Conservation (phyloP, 2,797 vertebrate species). For the Naso thynnoides region DNA sequence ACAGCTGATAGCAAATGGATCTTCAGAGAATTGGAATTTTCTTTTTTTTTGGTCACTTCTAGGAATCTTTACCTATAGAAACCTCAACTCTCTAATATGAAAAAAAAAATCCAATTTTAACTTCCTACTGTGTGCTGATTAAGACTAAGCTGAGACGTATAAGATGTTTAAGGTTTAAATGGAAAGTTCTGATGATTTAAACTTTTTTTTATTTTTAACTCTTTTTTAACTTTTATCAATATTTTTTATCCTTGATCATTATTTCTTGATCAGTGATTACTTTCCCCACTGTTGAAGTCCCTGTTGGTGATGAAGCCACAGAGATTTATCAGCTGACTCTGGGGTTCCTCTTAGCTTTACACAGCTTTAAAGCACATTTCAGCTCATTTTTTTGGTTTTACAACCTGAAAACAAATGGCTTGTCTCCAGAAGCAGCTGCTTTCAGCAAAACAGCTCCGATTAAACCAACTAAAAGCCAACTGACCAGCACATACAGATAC, state of each 20-base stretch:
- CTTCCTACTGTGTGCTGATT: not conserved
- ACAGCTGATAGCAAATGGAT: conserved; percentile 50
- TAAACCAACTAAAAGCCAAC: not conserved
- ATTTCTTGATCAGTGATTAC: too few relatives aligned
- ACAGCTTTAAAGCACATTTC: not conserved
- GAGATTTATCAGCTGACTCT: not conserved
- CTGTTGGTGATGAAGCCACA: not conserved
- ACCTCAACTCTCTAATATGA: not conserved
- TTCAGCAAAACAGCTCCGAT: not conserved
- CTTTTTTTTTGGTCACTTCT: conserved; percentile 25
- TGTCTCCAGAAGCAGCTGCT: not conserved
- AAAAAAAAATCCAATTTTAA: too few relatives aligned
- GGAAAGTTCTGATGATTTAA: too few relatives aligned
- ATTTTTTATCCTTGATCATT: too few relatives aligned
- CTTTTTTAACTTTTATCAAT: too few relatives aligned
- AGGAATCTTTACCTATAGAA: conserved; percentile 12
- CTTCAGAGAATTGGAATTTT: conserved; percentile 22
- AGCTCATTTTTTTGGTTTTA: not conserved
- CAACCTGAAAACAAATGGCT: not conserved
- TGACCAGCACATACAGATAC: not conserved
- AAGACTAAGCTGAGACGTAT: not conserved
- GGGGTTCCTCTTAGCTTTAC: not conserved
- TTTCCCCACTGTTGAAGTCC: too few relatives aligned
- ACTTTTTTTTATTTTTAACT: too few relatives aligned
- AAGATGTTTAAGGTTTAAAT: too few relatives aligned